Evolutionary conservation across 30 jellyfish, hydroid and myxozoan genomes (phyloP).

Genomic region (Aurelia aurita): DNA sequence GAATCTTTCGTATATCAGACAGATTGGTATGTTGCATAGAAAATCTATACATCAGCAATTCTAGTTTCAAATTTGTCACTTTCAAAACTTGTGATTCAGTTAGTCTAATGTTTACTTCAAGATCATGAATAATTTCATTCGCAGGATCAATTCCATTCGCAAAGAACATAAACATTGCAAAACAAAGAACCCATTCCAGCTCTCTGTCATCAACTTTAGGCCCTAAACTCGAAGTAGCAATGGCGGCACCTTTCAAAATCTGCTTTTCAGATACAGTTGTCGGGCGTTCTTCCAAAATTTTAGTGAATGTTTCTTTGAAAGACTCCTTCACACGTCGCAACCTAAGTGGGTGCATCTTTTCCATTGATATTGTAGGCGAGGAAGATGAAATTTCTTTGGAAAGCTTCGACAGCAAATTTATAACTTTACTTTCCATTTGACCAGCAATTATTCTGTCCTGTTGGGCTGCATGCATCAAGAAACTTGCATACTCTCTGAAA

Average conservation of each 20-base stretch:
- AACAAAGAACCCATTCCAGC: constrained; percentile 62
- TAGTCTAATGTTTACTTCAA: constrained; percentile 1
- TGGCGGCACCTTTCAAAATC: background rate
- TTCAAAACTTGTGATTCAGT: constrained; percentile 5
- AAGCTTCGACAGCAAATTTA: constrained; percentile 26
- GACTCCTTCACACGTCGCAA: constrained; percentile 33
- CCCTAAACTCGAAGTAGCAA: background rate
- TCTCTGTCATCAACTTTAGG: background rate
- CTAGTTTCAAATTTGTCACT: constrained; percentile 18
- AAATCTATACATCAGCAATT: background rate
- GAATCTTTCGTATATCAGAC: constrained; percentile 19
- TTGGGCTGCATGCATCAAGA: constrained; percentile 32
- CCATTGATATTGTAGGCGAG: constrained; percentile 6
- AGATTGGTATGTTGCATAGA: background rate
- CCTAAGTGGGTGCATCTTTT: constrained; percentile 49
- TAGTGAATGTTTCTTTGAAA: constrained; percentile 33
- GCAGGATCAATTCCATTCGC: background rate
- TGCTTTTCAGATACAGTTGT: background rate
- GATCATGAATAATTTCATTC: constrained; percentile 12
- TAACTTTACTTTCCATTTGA: constrained; percentile 41
- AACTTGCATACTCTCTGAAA: constrained; percentile 50
- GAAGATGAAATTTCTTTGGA: constrained; percentile 21
- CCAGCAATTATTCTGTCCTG: background rate
- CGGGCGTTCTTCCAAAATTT: constrained; percentile 24
- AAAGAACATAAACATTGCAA: constrained; percentile 32